phyloP scores from a whole-genome alignment of 2,888 invertebrate species.

The Hesperia comma region DNA sequence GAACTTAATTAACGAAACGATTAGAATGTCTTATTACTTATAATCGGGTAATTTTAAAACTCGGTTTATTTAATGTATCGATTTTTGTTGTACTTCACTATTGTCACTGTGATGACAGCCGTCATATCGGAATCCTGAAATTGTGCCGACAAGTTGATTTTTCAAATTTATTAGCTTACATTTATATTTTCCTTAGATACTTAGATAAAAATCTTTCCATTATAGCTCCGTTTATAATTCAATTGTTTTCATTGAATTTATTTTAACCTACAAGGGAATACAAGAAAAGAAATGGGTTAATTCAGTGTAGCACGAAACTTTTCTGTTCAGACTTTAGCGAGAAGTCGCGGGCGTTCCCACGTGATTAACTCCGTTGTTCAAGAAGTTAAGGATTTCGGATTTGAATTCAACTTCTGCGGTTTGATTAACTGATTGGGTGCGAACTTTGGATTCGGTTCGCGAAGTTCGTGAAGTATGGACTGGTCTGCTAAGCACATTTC shows the following conservation, averaged over 20 bases:
- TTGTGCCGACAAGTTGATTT: too few relatives aligned
- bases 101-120: too few relatives aligned
- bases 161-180: too few relatives aligned
- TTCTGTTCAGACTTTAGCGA: neutral
- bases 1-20: too few relatives aligned
- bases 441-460: slow-evolving; percentile 15
- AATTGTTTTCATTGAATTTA: neutral
- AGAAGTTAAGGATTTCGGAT: slow-evolving; percentile 22
- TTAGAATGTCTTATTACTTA: too few relatives aligned
- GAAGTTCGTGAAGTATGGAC: slow-evolving; percentile 10
- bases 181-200: too few relatives aligned
- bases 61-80: too few relatives aligned
- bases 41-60: too few relatives aligned
- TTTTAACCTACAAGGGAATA: neutral
- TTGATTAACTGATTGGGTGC: slow-evolving; percentile 21
- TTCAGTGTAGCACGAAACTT: neutral
- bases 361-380: slow-evolving; percentile 21
- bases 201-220: too few relatives aligned
- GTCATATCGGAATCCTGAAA: too few relatives aligned
- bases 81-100: too few relatives aligned
- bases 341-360: neutral
- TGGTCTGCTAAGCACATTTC: slow-evolving; percentile 21
- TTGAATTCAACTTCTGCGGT: slow-evolving; percentile 14
- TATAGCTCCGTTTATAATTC: too few relatives aligned
- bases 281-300: neutral